These are phyloP conservation scores for Drosophila anceps DNA, from an alignment of 2,888 invertebrate genomes.

Conservation along the genomic window DNA sequence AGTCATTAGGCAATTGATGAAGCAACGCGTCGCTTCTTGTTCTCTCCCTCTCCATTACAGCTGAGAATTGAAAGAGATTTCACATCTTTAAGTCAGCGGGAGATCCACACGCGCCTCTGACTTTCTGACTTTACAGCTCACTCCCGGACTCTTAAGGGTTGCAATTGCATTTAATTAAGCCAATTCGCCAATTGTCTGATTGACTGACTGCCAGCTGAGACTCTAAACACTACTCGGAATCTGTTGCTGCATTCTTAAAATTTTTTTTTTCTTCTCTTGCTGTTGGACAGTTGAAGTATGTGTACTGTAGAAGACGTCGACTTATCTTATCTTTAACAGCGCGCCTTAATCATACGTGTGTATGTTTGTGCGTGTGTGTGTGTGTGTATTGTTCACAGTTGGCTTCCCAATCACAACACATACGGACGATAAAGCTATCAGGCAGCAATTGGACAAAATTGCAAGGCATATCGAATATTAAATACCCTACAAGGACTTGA, in stretches of 20 bases:
- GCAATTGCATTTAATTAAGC: conserved; percentile 63
- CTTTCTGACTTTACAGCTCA: conserved; percentile 10
- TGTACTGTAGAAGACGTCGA: conserved; percentile 19
- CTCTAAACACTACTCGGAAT: conserved; percentile 32
- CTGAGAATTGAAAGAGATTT: conserved; percentile 61
- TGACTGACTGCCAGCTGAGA: conserved; percentile 5
- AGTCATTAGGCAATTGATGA: conserved; percentile 74
- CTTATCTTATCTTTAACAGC: conserved; percentile 56
- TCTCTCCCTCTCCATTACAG: conserved; percentile 23
- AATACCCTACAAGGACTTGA: not conserved
- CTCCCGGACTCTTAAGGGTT: conserved; percentile 54
- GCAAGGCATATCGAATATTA: not conserved
- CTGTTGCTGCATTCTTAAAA: conserved; percentile 39
- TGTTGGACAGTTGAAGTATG: conserved; percentile 15
- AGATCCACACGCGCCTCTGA: conserved; percentile 66
- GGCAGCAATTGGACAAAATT: conserved; percentile 27
- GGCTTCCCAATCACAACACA: conserved; percentile 53
- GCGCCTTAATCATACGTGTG: conserved; percentile 27
- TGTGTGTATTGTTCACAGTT: conserved; percentile 24
- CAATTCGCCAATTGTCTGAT: conserved; percentile 48
- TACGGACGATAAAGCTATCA: conserved; percentile 60
- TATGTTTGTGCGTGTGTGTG: not conserved
- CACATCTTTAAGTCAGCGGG: conserved; percentile 72
- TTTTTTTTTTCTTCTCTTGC: not conserved
- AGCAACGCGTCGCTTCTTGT: conserved; percentile 22